phyloP scores from a whole-genome alignment of 2,888 invertebrate genomes.

The Cetonia aurata region DNA sequence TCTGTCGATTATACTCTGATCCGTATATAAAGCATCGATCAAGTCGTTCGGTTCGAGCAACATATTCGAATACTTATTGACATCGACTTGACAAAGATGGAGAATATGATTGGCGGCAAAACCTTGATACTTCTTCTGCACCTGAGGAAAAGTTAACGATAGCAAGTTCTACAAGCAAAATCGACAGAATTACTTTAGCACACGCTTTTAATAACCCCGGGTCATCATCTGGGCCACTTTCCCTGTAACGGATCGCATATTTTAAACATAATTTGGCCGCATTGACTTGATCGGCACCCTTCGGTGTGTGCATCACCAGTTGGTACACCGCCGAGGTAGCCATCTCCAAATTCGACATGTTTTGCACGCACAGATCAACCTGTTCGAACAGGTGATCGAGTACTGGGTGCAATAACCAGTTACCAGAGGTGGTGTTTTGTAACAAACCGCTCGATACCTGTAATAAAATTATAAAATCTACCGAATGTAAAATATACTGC shows the following conservation, averaged over 20 bases:
- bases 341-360: conserved; percentile 62
- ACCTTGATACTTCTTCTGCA: conserved; percentile 66
- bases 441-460: conserved; percentile 50
- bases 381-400: conserved; percentile 61
- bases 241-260: conserved; percentile 64
- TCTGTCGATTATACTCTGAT: conserved; percentile 66
- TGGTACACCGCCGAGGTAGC: conserved; percentile 63
- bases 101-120: conserved; percentile 68
- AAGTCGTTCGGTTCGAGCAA: conserved; percentile 65
- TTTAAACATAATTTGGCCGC: conserved; percentile 67
- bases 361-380: conserved; percentile 63
- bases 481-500: no score
- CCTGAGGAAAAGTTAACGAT: conserved; percentile 56
- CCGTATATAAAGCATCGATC: conserved; percentile 66
- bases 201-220: conserved; percentile 55
- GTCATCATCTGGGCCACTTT: conserved; percentile 48
- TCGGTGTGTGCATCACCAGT: conserved; percentile 59
- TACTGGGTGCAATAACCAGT: conserved; percentile 61
- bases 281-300: conserved; percentile 68
- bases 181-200: conserved; percentile 50
- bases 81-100: conserved; percentile 64
- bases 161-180: background rate
- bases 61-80: conserved; percentile 64
- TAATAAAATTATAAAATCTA: no score
- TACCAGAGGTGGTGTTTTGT: conserved; percentile 30